Conservation (phyloP, 2,888 invertebrate genomes). For the Timema podura region DNA sequence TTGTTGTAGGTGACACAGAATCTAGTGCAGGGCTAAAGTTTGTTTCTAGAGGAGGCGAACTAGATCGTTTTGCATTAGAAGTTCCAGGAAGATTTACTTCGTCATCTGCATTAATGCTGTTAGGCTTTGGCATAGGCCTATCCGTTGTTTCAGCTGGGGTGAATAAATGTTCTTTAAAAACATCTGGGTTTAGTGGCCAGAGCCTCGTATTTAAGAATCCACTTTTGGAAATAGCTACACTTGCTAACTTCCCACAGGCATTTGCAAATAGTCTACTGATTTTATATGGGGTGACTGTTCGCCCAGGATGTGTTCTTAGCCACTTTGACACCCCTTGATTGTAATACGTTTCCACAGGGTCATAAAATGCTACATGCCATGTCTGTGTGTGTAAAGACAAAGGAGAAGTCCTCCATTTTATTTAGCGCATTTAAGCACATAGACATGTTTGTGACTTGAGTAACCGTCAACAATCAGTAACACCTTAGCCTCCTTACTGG, state of each 20-base stretch:
- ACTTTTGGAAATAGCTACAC: background rate
- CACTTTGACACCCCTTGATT: background rate
- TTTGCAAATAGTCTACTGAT: slow-evolving; percentile 32
- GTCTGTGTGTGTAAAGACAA: background rate
- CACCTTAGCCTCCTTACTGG: background rate
- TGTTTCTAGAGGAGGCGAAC: too few relatives aligned
- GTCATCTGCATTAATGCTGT: too few relatives aligned
- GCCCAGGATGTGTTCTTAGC: slow-evolving; percentile 1
- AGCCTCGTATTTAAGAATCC: background rate
- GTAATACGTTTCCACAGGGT: too few relatives aligned
- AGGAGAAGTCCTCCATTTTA: too few relatives aligned
- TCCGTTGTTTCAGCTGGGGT: too few relatives aligned
- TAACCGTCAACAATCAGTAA: slow-evolving; percentile 21
- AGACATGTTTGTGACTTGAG: slow-evolving; percentile 23
- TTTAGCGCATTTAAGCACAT: slow-evolving; percentile 19
- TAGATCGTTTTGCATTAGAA: too few relatives aligned
- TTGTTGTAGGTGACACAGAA: too few relatives aligned
- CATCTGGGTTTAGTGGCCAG: too few relatives aligned
- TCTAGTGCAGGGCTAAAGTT: too few relatives aligned
- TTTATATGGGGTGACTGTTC: background rate
- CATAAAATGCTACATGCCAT: background rate
- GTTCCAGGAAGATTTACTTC: too few relatives aligned
- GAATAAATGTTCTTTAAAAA: too few relatives aligned
- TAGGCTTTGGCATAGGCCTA: too few relatives aligned
- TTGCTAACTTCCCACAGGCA: background rate